Evolutionary conservation across 2,888 invertebrate genomes (phyloP), one percentile per base, ranked within the genome.

Genomic region (Synanthedon tipuliformis): DNA sequence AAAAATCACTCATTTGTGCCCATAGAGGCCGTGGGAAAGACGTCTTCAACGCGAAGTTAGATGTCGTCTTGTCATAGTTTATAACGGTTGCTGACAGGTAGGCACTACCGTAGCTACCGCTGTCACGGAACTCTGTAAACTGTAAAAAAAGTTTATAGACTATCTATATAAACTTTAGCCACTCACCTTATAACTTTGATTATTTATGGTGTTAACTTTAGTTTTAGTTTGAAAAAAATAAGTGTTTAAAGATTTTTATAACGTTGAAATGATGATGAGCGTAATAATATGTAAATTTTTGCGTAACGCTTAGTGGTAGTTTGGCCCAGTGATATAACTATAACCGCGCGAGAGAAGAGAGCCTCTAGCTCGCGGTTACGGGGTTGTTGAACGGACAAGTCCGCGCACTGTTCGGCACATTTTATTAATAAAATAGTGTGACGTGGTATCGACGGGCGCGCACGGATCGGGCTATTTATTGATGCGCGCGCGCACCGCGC

Each of bases 361-460:
- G 66, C 69, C 63, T 61, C 61, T 61, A 64, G 63, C 68, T 68
- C 75, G 81, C 76, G 81, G 82, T 34, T 34, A 68, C 76, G 81
- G 77, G 82, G 82, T 81, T 85, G 84, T 79, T 85, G 83, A 81
- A 82, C 83, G 78, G 67, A 70, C 68, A 66, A 64, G 75, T 64
- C 71, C 68, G 75, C 72, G 55, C 69, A 40, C 34, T 27, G 75
- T 78, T 78, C 74, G 71, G 72, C 59, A 34, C 34, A 79, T 80
- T 85, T 80, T 86, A 85, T 85, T 85, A 84, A 85, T 85, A 85
- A 84, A 82, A 78, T 78, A 68, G 69, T 71, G 78, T 83, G 82
- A 83, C 82, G 82, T 75, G 34, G 78, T 79, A 81, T 81, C 79
- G 83, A 79, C 73, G 74, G 68, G 68, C 73, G 75, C 72, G 71